Evolutionary conservation across 92 coral and sea anemone genomes (phyloP), one percentile per base, ranked within the genome.

Genomic region (Zoanthus solanderi): DNA sequence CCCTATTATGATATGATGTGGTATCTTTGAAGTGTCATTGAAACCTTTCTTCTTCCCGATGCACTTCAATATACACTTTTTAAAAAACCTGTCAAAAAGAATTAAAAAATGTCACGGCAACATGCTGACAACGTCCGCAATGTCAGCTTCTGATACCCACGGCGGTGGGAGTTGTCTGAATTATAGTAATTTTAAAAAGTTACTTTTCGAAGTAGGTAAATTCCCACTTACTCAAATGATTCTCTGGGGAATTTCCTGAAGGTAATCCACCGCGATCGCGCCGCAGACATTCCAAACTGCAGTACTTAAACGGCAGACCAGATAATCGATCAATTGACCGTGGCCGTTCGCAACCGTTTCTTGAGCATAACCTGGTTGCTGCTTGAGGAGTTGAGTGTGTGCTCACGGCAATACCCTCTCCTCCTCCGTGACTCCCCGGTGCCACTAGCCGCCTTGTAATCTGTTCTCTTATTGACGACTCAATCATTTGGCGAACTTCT

Each of bases 401-500:
- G 69, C 81, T 75, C 74, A 60, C 13, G 17, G 87, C 73, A 34
- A 34, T 3, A 34, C 83, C 87, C 4, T 84, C 91, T n/a, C 82
- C 89, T 6, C 87, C 17, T 14, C 88, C 42, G 52, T 4, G 47
- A n/a, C 15, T 72, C 18, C 44, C 80, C 29, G 69, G 60, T 48
- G 78, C 30, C 18, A 48, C 11, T 56, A 71, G 53, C 6, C 79
- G 79, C 57, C 61, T 58, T 2, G 88, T 79, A 89, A 90, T 81
- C 16, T 86, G 94, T 76, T 92, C 87, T 56, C 94, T 76, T 12
- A 95, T 93, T 0, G 96, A 89, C 6, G 91, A 65, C 75, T 93
- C 96, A 71, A 95, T 89, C 32, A 85, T 79, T 14, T 76, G 84
- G 16, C 91, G 94, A 13, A 95, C 90, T 88, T 95, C 94, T 12